phyloP scores from a whole-genome alignment of 2,888 invertebrate genomes.

The Nebria salina region DNA sequence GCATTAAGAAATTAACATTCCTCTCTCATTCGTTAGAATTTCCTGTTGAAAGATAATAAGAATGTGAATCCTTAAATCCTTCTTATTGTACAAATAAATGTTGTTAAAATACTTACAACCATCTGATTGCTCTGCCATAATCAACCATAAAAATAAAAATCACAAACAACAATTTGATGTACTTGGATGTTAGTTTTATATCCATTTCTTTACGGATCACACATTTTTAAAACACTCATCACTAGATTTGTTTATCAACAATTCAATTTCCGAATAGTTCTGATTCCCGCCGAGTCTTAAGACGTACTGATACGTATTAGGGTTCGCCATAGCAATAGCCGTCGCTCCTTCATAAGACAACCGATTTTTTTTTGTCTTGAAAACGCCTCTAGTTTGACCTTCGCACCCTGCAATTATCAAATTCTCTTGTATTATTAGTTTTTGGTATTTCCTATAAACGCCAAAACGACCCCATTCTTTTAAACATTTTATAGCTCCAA shows the following conservation, averaged over 20 bases:
- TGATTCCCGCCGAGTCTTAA: background rate
- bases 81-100: background rate
- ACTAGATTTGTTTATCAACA: background rate
- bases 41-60: no score
- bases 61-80: background rate
- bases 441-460: background rate
- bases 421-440: background rate
- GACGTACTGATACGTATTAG: background rate
- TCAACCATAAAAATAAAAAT: slow-evolving; percentile 47
- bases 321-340: background rate
- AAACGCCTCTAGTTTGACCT: background rate
- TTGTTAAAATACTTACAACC: slow-evolving; percentile 54
- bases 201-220: slow-evolving; percentile 23
- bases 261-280: background rate
- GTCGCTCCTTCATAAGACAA: background rate
- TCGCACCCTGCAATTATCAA: slow-evolving; percentile 1
- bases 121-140: slow-evolving; percentile 53
- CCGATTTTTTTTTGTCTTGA: background rate
- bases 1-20: no score
- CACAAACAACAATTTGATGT: slow-evolving; percentile 12
- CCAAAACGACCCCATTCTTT: background rate
- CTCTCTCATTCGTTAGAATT: no score
- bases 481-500: no score
- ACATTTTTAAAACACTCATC: slow-evolving; percentile 23
- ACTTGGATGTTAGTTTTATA: slow-evolving; percentile 18